phyloP scores from a whole-genome alignment of 2,113 vertebrate species.

The Candoia aspera region DNA sequence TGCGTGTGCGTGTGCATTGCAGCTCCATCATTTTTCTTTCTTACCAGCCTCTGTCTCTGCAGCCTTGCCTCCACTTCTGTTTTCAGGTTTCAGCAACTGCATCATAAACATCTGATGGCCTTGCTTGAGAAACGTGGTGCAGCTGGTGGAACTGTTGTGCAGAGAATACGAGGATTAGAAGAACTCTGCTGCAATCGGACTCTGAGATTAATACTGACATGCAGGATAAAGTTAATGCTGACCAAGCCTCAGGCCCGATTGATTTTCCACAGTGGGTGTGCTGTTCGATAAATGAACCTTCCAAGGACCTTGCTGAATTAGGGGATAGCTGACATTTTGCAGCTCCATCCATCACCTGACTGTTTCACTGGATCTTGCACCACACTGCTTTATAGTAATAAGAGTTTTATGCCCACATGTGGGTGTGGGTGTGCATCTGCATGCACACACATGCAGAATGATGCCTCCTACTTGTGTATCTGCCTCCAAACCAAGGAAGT shows the following conservation, averaged over 20 bases:
- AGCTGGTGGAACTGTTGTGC: not conserved
- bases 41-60: not conserved
- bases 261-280: slow-evolving; percentile 44
- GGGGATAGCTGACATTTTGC: slow-evolving; percentile 8
- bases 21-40: not conserved
- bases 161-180: not conserved
- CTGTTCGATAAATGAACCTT: slow-evolving; percentile 66
- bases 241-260: slow-evolving; percentile 54
- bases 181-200: not conserved
- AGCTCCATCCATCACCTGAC: not conserved
- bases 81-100: not conserved
- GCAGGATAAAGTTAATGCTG: slow-evolving; percentile 38
- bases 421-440: not conserved
- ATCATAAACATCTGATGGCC: not conserved
- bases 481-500: not conserved
- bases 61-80: not conserved
- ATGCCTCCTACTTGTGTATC: not conserved
- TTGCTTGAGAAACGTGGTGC: not conserved
- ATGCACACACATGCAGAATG: not conserved
- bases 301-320: slow-evolving; percentile 53
- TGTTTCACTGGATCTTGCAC: not conserved
- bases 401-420: not conserved
- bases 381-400: too few relatives aligned
- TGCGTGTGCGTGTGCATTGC: not conserved
- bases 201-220: slow-evolving; percentile 1